Percentiles rank a stretch among this genome's conserved stretches.
Evolutionary conservation across 2,797 vertebrate genomes (phyloP).

Genomic region (Neosalanx taihuensis): DNA sequence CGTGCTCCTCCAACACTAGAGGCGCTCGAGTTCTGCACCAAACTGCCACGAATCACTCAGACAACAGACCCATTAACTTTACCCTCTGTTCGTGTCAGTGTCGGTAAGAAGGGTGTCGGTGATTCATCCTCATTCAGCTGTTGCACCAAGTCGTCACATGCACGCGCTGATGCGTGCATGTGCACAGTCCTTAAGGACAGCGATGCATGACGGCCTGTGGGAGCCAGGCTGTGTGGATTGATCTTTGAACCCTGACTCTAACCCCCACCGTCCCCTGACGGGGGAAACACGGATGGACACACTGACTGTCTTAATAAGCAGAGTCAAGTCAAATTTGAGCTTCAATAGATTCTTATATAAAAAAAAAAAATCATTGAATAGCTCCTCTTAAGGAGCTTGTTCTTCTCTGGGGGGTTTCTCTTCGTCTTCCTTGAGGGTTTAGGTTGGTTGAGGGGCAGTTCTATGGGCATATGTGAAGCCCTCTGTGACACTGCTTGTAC

Average conservation of each 20-base stretch:
- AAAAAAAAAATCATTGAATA: no score
- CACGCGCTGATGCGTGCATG: not conserved
- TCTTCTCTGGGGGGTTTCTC: no score
- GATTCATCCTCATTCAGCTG: not conserved
- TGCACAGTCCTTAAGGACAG: not conserved
- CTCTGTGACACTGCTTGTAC: no score
- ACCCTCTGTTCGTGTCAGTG: not conserved
- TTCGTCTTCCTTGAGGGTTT: no score
- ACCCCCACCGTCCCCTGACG: no score
- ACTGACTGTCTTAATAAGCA: not conserved
- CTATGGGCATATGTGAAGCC: no score
- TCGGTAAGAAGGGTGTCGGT: not conserved
- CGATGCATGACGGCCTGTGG: no score
- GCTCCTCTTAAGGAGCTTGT: no score
- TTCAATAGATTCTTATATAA: no score
- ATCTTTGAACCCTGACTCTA: not conserved
- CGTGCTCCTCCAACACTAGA: slow-evolving; percentile 44
- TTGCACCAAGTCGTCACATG: not conserved
- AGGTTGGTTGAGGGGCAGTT: no score
- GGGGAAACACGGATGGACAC: not conserved
- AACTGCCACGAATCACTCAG: not conserved
- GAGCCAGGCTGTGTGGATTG: no score
- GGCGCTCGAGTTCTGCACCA: slow-evolving; percentile 64
- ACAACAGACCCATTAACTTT: not conserved
- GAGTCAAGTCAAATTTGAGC: no score